Conservation (phyloP, 2,113 vertebrate species). For the Ochotona princeps region DNA sequence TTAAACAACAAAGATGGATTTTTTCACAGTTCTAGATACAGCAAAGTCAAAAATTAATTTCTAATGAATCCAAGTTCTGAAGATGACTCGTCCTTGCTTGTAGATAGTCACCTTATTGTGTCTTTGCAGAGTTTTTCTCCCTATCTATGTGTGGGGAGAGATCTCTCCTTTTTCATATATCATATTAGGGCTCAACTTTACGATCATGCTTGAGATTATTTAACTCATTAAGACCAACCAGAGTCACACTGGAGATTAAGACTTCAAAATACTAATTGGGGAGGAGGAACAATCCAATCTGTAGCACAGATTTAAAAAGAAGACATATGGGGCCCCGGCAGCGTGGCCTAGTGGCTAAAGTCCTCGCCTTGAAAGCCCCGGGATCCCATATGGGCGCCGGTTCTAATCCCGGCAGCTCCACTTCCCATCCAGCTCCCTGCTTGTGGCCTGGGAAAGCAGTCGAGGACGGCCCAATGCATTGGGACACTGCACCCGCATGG, state of each 20-base stretch:
- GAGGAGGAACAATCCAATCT: neutral
- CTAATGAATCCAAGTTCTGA: neutral
- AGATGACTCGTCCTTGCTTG: neutral
- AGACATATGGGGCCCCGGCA: neutral
- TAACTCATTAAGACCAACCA: neutral
- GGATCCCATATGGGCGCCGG: too few species aligned
- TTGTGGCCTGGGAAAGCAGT: too few species aligned
- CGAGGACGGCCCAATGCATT: too few species aligned
- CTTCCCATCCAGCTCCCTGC: too few species aligned
- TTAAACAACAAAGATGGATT: slow-evolving; percentile 25
- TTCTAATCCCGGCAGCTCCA: too few species aligned
- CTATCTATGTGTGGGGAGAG: neutral
- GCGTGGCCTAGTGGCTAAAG: too few species aligned
- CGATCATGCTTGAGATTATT: neutral
- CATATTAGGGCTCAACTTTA: neutral
- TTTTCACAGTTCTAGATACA: neutral
- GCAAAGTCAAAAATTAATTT: neutral
- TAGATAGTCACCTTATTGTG: neutral
- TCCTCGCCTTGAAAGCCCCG: too few species aligned
- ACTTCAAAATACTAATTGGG: neutral
- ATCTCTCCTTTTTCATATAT: neutral
- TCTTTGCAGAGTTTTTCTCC: neutral
- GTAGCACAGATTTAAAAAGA: slow-evolving; percentile 6
- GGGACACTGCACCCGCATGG: too few species aligned
- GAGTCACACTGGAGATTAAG: neutral